Conservation (phyloP, 53 echinoderm and acorn worm species). For the Hippasteria phrygiana region DNA sequence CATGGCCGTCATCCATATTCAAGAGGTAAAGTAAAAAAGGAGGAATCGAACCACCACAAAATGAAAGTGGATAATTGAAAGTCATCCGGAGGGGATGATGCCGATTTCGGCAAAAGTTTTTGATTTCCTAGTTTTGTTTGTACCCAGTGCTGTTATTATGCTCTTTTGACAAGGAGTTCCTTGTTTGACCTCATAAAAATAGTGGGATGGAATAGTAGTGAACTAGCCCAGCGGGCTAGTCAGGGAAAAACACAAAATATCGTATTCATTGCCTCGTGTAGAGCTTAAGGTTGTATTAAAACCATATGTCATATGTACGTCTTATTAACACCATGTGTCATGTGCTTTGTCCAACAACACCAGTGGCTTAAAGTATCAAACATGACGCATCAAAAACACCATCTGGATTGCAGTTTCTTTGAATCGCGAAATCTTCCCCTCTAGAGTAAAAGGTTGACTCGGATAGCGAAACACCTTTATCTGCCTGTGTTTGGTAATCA, state of each 20-base stretch:
- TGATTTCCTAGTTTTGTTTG: no score
- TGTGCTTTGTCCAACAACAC: neutral
- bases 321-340: neutral
- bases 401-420: slow-evolving; percentile 37
- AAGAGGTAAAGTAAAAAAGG: no score
- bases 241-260: neutral
- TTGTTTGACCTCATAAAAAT: no score
- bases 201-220: no score
- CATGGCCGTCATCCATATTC: no score
- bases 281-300: neutral
- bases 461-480: slow-evolving; percentile 20
- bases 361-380: neutral
- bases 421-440: slow-evolving; percentile 1
- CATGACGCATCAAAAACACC: slow-evolving; percentile 50
- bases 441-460: neutral
- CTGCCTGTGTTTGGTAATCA: slow-evolving; percentile 16
- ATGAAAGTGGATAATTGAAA: no score
- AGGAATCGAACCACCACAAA: no score
- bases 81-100: no score
- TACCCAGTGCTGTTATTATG: no score
- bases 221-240: no score
- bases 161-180: no score
- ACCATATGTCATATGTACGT: neutral
- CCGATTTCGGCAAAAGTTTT: no score
- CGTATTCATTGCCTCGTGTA: neutral